Evolutionary conservation across 2,888 invertebrate species (phyloP), one percentile per base, ranked within the genome.

Genomic region (Troides helena): DNA sequence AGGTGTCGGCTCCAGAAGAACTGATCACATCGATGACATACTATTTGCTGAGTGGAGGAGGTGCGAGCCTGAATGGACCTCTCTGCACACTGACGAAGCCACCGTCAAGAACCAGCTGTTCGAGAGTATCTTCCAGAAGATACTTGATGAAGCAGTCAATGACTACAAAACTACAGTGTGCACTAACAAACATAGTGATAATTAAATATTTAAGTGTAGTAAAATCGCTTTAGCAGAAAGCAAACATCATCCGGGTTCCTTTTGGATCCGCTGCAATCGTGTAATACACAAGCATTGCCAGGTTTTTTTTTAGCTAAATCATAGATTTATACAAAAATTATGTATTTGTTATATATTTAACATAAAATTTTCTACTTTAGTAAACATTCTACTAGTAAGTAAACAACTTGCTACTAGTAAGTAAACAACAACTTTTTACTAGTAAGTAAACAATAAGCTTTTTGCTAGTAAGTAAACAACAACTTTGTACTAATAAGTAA

Each of bases 21-120:
- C 90, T 0, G 92, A 92, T 71, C 90, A 92, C 76, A 90, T 92
- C 57, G 92, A 92, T 74, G 91, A 91, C 72, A 89, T 92, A 59
- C 67, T 92, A 62, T 89, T 92, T 73, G 78, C 88, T 23, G 92
- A 92, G 73, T 92, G 91, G 92, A 83, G 88, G 0, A 86, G 88
- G n/a, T 88, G 88, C 71, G 92, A 92, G 74, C 86, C 89, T 1
- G 90, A 90, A 72, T 92, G 92, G 92, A 91, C 90, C 0, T 78
- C 87, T 0, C 79, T 90, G 1, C 89, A 91, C 75, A 75, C 79
- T 0, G 91, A 91, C 75, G 92, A 92, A 67, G 86, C 83, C 23
- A 67, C 77, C 14, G 88, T 92, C 67, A 92, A 92, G 70, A 90
- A 87, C 73, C 89, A 91, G 74, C 78, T 92, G 7, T 92, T 91